Percentiles rank a stretch among this genome's conserved stretches.
These are phyloP conservation scores for Taenioides sp. DNA, from an alignment of 2,797 vertebrate genomes.

Conservation along the genomic window DNA sequence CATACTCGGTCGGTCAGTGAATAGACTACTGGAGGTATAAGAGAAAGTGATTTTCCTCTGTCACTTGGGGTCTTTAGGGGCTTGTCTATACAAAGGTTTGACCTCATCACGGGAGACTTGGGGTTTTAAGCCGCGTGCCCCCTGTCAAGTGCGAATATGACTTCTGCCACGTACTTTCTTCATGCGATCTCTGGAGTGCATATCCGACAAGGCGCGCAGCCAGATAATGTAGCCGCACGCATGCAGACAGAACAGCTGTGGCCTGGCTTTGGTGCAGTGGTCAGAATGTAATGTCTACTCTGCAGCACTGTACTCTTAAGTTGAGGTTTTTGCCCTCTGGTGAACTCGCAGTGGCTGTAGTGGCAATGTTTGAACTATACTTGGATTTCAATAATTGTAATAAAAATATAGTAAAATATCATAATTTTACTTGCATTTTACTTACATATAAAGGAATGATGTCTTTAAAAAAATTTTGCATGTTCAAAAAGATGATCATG, in stretches of 20 bases:
- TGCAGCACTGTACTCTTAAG: constrained; percentile 52
- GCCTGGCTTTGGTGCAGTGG: constrained; percentile 50
- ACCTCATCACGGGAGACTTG: constrained; percentile 38
- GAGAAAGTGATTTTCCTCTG: constrained; percentile 51
- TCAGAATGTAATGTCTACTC: constrained; percentile 56
- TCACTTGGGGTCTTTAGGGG: constrained; percentile 35
- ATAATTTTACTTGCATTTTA: too few species aligned
- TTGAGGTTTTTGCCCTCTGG: constrained; percentile 58
- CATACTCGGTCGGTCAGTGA: constrained; percentile 30
- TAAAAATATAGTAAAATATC: not conserved
- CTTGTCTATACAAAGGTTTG: constrained; percentile 47
- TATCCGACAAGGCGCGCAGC: constrained; percentile 33
- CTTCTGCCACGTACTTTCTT: constrained; percentile 13
- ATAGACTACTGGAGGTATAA: constrained; percentile 29
- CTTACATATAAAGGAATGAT: too few species aligned
- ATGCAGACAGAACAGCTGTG: constrained; percentile 46
- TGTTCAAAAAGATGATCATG: too few species aligned
- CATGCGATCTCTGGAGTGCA: constrained; percentile 26
- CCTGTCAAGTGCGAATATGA: constrained; percentile 31
- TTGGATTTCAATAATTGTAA: not conserved
- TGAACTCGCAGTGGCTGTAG: constrained; percentile 2
- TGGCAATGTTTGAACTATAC: not conserved
- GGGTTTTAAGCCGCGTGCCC: constrained; percentile 11
- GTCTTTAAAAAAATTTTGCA: too few species aligned
- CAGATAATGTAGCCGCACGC: constrained; percentile 58